These are phyloP conservation scores for Chaetoderma sp. DNA, from an alignment of 2,888 invertebrate species.

Conservation along the genomic window DNA sequence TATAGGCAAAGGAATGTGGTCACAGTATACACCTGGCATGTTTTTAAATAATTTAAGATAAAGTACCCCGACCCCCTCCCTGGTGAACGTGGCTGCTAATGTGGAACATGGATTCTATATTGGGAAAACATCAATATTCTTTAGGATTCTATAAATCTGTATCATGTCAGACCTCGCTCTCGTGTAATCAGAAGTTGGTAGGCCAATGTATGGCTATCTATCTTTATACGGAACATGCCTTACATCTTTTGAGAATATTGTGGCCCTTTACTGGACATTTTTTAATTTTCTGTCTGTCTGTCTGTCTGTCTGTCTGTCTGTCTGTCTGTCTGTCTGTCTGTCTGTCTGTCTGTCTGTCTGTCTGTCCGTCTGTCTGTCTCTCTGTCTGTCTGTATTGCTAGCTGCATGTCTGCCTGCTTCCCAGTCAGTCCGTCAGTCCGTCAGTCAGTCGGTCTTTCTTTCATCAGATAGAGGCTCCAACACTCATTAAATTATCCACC, in stretches of 20 bases:
- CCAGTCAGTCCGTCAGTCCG: neutral
- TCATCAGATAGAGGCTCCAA: too few relatives aligned
- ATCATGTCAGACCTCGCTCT: neutral
- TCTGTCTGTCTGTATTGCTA: conserved; percentile 4
- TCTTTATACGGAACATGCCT: neutral
- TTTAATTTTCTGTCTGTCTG: neutral
- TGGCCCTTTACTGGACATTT: neutral
- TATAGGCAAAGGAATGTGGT: too few relatives aligned
- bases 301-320: conserved; percentile 3
- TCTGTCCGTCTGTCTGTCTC: neutral
- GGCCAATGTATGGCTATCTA: neutral
- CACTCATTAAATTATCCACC: too few relatives aligned
- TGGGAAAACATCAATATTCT: conserved; percentile 5
- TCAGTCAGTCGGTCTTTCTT: neutral
- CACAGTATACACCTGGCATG: neutral
- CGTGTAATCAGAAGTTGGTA: neutral
- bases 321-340: conserved; percentile 6
- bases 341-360: conserved; percentile 1
- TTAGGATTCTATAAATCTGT: neutral
- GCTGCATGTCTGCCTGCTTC: too few relatives aligned
- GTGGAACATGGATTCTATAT: conserved; percentile 4
- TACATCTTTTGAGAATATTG: neutral
- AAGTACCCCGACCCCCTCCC: neutral
- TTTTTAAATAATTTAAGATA: neutral
- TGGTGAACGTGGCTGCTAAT: neutral